Conservation (phyloP, 2,113 vertebrate species). For the Callipepla californica region DNA sequence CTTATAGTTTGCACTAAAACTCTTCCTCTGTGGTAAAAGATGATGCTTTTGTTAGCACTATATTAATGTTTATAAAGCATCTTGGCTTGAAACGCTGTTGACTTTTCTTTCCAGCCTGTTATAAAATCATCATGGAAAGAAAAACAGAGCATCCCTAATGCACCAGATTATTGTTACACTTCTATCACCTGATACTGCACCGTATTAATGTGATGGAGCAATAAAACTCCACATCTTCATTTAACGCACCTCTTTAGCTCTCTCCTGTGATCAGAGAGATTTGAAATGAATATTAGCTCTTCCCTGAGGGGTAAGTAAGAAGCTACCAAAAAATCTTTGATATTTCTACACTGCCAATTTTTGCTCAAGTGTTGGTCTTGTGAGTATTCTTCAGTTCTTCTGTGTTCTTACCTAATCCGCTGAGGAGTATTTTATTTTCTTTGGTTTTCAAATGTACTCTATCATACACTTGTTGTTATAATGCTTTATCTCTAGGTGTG, state of each 20-base stretch:
- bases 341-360: background rate
- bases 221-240: conserved; percentile 1
- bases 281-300: background rate
- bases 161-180: background rate
- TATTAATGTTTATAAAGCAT: background rate
- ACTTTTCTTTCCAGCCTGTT: background rate
- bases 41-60: background rate
- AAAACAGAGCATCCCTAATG: conserved; percentile 10
- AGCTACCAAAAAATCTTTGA: background rate
- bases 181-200: background rate
- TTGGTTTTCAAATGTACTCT: background rate
- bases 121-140: conserved; percentile 33
- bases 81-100: background rate
- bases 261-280: background rate
- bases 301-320: background rate
- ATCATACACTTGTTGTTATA: background rate
- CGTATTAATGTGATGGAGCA: background rate
- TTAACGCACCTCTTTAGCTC: background rate
- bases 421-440: background rate
- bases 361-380: background rate
- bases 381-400: background rate
- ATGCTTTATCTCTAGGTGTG: background rate
- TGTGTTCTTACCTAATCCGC: background rate
- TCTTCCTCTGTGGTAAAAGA: background rate
- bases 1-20: background rate